Evolutionary conservation across 2,888 invertebrate species (phyloP), one percentile per base, ranked within the genome.

Genomic region (Galerucella nymphaeae): DNA sequence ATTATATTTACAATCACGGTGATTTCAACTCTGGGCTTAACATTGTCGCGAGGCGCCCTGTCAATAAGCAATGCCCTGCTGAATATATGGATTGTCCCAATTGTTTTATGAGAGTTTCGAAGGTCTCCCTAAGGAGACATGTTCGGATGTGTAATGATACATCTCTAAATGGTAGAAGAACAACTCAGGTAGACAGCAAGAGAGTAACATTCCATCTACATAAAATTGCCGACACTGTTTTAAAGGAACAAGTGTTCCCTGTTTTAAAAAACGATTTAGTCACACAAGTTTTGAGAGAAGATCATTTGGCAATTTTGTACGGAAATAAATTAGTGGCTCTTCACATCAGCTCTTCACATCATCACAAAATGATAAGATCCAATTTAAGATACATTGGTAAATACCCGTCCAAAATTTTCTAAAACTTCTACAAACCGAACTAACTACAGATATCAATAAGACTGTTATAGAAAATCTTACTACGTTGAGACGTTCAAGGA

Each of bases 311-410:
- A 30, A 68, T 55, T 48, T 23, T 61, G 13, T 61, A 68, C 13
- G 53, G 61, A 14, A 50, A 68, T 23, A 68, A 68, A 61, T 23
- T 61, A 16, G 67, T 68, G n/a, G 58, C 66, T 6, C 58, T 58
- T n/a, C 58, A 67, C 23, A 58, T n/a, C n/a, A n/a, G 20, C 30
- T 67, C 66, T 5, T 18, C 57, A 23, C 68, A 61, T 61, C 61
- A 61, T 50, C 50, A 68, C 38, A 68, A 61, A 50, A 61, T 68
- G 61, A 68, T 68, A 10, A 45, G 68, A 14, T 16, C 61, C 5
- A 68, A 68, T 50, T 23, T 68, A 50, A 23, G 68, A 18, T 68
- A 68, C 11, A 61, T 68, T n/a, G 68, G 68, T 38, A 68, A 68
- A 68, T 68, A 61, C 20, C 66, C 71, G 16, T 66, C 42, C 13